Base-by-base conservation (phyloP, 2,797 vertebrate species). In the Anguilla megastoma region DNA sequence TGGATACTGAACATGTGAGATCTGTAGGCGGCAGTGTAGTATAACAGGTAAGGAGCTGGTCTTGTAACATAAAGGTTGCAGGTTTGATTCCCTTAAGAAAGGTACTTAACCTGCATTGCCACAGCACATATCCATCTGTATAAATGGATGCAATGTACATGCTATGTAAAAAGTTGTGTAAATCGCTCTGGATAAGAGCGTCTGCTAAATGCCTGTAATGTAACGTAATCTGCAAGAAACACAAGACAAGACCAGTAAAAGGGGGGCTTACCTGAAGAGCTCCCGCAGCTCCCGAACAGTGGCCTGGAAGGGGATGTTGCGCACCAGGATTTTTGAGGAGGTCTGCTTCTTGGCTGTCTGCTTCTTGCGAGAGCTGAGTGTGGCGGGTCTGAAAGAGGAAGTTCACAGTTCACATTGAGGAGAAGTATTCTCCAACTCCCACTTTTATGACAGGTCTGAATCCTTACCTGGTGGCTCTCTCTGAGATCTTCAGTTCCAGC, bases 221-320 rank as follows among this genome's bases (percentile, higher is more conserved):
- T 45, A 45, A 45, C 41, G 41, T 45, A 5, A 63, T 7, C 2
- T 2, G 21, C 60, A 63, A 21, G 52, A 54, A 63, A 5, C 24
- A n/a, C 30, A 33, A 14, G 1, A 33, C n/a, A 71, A 8, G 7
- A 71, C 69, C 10, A 33, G 30, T 71, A 33, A 71, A 30, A 71
- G 16, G 18, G 7, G 69, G 27, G 30, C 69, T 76, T 76, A 99
- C 99, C 98, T 97, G 96, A 99, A 99, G 50, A 99, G 98, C 71
- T 99, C 99, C 21, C 96, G 93, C 89, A 99, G 94, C 93, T 99
- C 99, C 85, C 91, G 95, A 90, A 95, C 94, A 0, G 95, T 94
- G 33, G 98, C 97, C 91, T 99, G 98, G 96, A 99, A 99, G 0
- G 99, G 98, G 88, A 99, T 95, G 89, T 99, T 99, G 66, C 98